Conservation (phyloP, 2,888 invertebrate species). For the Spodoptera picta region DNA sequence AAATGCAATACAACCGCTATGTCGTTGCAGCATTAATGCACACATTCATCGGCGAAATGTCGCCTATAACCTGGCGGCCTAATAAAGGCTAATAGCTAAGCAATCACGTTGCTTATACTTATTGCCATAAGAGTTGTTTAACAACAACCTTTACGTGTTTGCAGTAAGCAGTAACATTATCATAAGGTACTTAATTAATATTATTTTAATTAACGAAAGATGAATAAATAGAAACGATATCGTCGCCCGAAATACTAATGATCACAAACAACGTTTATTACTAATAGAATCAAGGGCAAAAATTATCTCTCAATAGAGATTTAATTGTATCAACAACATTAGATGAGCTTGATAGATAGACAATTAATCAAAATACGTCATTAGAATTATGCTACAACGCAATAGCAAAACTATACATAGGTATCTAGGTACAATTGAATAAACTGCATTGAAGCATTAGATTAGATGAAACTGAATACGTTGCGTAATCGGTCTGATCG, state of each 20-base stretch:
- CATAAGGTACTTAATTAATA: slow-evolving; percentile 8
- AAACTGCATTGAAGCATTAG: slow-evolving; percentile 73
- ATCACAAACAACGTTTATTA: slow-evolving; percentile 3
- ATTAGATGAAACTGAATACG: slow-evolving; percentile 71
- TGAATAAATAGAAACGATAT: not conserved
- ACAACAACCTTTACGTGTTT: slow-evolving; percentile 25
- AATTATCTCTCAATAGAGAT: slow-evolving; percentile 16
- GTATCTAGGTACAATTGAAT: slow-evolving; percentile 48
- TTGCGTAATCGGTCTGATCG: slow-evolving; percentile 77
- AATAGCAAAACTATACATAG: slow-evolving; percentile 51
- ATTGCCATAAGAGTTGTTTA: slow-evolving; percentile 56
- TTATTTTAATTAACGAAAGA: slow-evolving; percentile 14
- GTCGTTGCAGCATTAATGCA: slow-evolving; percentile 63
- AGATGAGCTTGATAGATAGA: slow-evolving; percentile 30
- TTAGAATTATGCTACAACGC: slow-evolving; percentile 28
- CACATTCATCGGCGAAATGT: slow-evolving; percentile 62
- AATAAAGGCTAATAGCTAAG: slow-evolving; percentile 5
- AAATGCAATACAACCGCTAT: slow-evolving; percentile 73
- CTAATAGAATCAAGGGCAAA: slow-evolving; percentile 6
- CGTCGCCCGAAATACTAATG: not conserved
- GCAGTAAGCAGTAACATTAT: slow-evolving; percentile 8
- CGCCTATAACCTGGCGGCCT: slow-evolving; percentile 55
- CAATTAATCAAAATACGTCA: slow-evolving; percentile 39
- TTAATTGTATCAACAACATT: slow-evolving; percentile 33
- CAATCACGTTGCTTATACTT: slow-evolving; percentile 9